phyloP scores from a whole-genome alignment of 2,888 invertebrate species.

The Tachina fera region DNA sequence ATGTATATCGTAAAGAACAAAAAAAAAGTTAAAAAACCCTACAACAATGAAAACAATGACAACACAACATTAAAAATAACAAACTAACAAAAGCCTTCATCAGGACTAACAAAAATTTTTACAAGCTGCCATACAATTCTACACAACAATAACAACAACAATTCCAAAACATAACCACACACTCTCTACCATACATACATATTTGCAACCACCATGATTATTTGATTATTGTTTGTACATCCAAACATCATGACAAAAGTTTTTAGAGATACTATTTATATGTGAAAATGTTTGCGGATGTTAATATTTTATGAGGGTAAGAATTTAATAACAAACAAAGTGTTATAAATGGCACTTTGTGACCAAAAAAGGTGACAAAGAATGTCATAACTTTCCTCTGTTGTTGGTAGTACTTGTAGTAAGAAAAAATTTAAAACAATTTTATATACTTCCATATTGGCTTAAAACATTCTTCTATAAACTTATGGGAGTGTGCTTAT shows the following conservation, averaged over 20 bases:
- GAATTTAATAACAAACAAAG: slow-evolving; percentile 62
- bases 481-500: no score
- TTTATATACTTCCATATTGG: neutral
- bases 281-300: slow-evolving; percentile 7
- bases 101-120: neutral
- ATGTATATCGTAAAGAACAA: neutral
- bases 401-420: neutral
- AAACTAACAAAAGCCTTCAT: slow-evolving; percentile 3
- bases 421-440: slow-evolving; percentile 16
- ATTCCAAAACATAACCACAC: neutral
- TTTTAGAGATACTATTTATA: neutral
- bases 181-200: neutral
- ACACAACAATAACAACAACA: neutral
- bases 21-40: slow-evolving; percentile 2
- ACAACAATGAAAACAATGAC: slow-evolving; percentile 6
- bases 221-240: slow-evolving; percentile 44
- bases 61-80: slow-evolving; percentile 3
- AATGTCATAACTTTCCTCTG: slow-evolving; percentile 78
- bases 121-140: no score
- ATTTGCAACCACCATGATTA: slow-evolving; percentile 35
- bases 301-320: slow-evolving; percentile 12
- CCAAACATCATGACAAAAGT: slow-evolving; percentile 9
- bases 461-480: no score
- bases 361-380: slow-evolving; percentile 79
- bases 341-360: slow-evolving; percentile 73